These are phyloP conservation scores for Anolis carolinensis DNA, from an alignment of 2,113 vertebrate genomes.

Conservation along the genomic window DNA sequence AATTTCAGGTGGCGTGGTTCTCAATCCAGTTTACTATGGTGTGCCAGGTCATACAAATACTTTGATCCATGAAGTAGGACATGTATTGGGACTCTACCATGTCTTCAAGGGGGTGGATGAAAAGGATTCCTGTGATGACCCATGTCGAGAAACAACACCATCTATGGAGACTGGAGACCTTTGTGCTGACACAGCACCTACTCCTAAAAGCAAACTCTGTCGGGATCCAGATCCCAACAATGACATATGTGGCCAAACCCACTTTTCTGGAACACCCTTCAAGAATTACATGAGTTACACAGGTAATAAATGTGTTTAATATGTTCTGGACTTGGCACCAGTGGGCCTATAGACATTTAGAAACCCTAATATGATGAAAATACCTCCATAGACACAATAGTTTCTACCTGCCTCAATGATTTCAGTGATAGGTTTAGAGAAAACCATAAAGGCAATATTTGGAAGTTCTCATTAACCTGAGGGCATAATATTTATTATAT, in stretches of 20 bases:
- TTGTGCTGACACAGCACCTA: constrained; percentile 93
- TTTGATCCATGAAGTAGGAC: constrained; percentile 97
- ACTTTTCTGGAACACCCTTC: constrained; percentile 88
- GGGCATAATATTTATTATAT: neutral
- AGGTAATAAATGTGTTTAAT: constrained; percentile 71
- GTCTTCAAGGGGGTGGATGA: constrained; percentile 98
- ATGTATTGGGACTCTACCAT: constrained; percentile 94
- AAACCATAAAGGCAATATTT: neutral
- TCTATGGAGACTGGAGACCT: constrained; percentile 98
- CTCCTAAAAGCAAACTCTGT: constrained; percentile 91
- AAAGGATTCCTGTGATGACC: constrained; percentile 94
- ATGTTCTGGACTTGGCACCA: neutral
- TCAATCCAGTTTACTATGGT: constrained; percentile 94
- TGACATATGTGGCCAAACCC: constrained; percentile 85
- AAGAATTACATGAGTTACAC: constrained; percentile 99
- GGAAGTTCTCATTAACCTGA: neutral
- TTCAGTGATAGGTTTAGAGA: neutral
- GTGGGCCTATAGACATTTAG: neutral
- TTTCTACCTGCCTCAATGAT: neutral
- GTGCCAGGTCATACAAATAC: constrained; percentile 88
- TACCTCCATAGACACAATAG: neutral
- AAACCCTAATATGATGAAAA: neutral
- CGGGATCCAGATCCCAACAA: constrained; percentile 87
- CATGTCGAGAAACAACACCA: constrained; percentile 88
- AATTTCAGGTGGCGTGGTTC: constrained; percentile 90